A percentile compares a stretch with the other conserved stretches of the same genome.
These are phyloP conservation scores for Aphidius colemani DNA, from an alignment of 2,888 invertebrate genomes.

Conservation along the genomic window DNA sequence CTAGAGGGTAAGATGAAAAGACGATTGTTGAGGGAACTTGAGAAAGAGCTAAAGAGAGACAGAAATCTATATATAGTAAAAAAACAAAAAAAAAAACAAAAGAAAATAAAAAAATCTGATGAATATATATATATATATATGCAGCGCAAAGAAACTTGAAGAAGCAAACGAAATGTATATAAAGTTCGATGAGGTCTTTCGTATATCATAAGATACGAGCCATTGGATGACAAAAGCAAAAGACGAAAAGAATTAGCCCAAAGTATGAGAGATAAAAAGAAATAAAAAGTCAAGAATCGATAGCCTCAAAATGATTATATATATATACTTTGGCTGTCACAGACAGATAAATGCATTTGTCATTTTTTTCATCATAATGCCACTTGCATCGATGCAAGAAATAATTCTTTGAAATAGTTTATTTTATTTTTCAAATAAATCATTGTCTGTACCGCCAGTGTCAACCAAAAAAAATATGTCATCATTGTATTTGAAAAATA, in stretches of 20 bases:
- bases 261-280: constrained; percentile 12
- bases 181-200: constrained; percentile 25
- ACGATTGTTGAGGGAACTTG: constrained; percentile 19
- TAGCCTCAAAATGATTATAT: constrained; percentile 34
- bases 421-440: constrained; percentile 20
- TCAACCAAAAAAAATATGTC: constrained; percentile 2
- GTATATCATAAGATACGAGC: constrained; percentile 27
- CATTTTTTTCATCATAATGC: constrained; percentile 8
- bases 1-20: constrained; percentile 18
- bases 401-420: constrained; percentile 2
- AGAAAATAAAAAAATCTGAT: too few relatives aligned
- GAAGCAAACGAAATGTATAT: constrained; percentile 21
- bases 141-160: background rate
- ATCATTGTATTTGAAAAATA: too few relatives aligned
- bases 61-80: too few relatives aligned
- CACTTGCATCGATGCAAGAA: constrained; percentile 13
- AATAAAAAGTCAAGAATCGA: constrained; percentile 32
- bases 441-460: constrained; percentile 10
- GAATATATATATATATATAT: too few relatives aligned
- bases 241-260: constrained; percentile 25
- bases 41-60: too few relatives aligned
- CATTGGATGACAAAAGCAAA: constrained; percentile 25
- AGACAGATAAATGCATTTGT: constrained; percentile 38
- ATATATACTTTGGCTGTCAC: constrained; percentile 41
- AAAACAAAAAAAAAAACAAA: too few relatives aligned